Base-by-base conservation (phyloP, 2,888 invertebrate species). In the Caenorhabditis doughertyi region DNA sequence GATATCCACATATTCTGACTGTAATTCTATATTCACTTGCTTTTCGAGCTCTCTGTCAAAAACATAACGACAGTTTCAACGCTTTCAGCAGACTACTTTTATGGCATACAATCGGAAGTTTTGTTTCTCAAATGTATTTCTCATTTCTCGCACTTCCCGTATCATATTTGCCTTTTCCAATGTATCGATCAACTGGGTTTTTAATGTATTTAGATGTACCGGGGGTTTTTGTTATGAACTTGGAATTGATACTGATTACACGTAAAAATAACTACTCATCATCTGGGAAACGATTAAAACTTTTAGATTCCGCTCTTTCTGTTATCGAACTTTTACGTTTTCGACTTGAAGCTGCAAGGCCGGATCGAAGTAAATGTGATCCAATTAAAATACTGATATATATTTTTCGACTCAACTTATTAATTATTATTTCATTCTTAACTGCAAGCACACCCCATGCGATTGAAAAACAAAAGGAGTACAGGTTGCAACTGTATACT, bases 71-170 rank as follows among this genome's bases (percentile, higher is more conserved):
- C 3, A 18, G 44, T 13, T 73, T 73, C 64, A 27, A 73, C 13
- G n/a, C 62, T 2, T 73, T 73, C 23, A 73, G 72, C 18, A 39
- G 29, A 44, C 25, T 73, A n/a, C 64, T 73, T 27, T 7, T 73
- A 27, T 73, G 72, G 72, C 72, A 73, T 27, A 73, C 72, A 53
- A 44, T 73, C 27, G 72, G 72, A 23, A 73, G 72, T 62, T 73
- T 73, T 51, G 8, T 35, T 8, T 72, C 56, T 11, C 60, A 72
- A 62, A 72, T 72, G 71, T 72, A 60, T 27, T 39, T 72, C 21
- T 72, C 71, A 13, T 72, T 72, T 25, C 44, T 72, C 11, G 49
- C 58, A 4, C 21, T 72, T 5, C 71, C 71, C 16, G 71, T 72
- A 9, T 51, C 60, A 3, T 25, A 39, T 13, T 11, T 18, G 5